A percentile compares a stretch with the other conserved stretches of the same genome.
phyloP scores from a whole-genome alignment of 2,113 vertebrate species.

The Ochotona princeps region DNA sequence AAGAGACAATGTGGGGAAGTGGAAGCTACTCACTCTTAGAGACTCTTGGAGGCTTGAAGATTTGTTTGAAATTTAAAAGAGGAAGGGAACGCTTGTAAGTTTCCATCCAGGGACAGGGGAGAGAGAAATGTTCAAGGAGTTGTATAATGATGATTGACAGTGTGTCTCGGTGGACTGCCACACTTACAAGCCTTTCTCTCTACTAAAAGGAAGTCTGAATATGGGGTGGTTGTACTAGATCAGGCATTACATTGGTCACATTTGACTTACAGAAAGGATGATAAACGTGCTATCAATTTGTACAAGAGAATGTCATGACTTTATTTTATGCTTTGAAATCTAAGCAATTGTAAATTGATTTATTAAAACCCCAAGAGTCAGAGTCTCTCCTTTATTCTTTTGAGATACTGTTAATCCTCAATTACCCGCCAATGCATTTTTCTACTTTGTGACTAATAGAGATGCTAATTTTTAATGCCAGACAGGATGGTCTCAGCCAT shows the following conservation, averaged over 20 bases:
- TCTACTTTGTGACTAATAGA: constrained; percentile 59
- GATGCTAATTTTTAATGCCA: constrained; percentile 66
- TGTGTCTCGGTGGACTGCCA: not conserved
- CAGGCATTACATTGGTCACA: not conserved
- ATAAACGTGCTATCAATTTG: not conserved
- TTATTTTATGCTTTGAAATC: constrained; percentile 38
- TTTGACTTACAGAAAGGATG: constrained; percentile 4
- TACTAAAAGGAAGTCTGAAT: not conserved
- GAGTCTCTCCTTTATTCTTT: constrained; percentile 57
- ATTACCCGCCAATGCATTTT: constrained; percentile 60
- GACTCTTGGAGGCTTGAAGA: not conserved
- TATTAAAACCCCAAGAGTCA: constrained; percentile 52
- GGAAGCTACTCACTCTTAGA: not conserved
- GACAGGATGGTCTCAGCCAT: not conserved
- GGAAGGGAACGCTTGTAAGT: not conserved
- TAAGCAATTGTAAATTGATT: constrained; percentile 57
- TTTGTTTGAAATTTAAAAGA: constrained; percentile 47
- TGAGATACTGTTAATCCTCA: constrained; percentile 63
- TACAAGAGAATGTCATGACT: not conserved
- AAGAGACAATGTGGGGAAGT: not conserved
- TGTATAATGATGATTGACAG: not conserved
- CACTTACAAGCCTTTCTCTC: not conserved
- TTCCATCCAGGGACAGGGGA: not conserved
- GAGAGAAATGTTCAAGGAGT: not conserved
- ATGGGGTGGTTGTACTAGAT: not conserved